Conservation (phyloP, 2,797 vertebrate species). For the Galagoides demidoff region DNA sequence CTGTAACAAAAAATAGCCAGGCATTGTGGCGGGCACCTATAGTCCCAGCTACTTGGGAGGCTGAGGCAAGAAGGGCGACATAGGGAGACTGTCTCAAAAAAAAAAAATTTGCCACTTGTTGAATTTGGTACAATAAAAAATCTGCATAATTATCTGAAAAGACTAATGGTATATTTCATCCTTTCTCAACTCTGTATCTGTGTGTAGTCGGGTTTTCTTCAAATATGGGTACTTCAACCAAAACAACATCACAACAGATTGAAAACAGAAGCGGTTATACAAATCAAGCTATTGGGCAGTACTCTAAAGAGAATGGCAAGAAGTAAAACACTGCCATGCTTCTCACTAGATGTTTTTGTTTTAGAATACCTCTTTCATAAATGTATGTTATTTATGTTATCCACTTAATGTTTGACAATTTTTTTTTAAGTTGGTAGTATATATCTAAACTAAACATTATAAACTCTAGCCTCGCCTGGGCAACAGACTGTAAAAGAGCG, state of each 20-base stretch:
- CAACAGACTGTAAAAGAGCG: neutral
- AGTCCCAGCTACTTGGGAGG: too few relatives aligned
- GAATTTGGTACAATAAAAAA: neutral
- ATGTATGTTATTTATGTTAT: neutral
- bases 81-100: neutral
- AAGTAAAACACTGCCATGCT: neutral
- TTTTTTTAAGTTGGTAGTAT: neutral
- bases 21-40: too few relatives aligned
- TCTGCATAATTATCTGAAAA: conserved; percentile 27
- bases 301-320: neutral
- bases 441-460: too few relatives aligned
- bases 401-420: neutral
- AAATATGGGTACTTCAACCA: neutral
- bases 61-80: too few relatives aligned
- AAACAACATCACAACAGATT: neutral
- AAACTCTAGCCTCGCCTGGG: too few relatives aligned
- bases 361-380: neutral
- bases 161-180: neutral
- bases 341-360: conserved; percentile 3
- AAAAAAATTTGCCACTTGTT: conserved; percentile 17
- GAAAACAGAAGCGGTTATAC: neutral
- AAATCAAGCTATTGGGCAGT: conserved; percentile 22
- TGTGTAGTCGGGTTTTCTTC: neutral
- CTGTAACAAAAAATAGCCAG: too few relatives aligned
- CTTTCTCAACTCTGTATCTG: conserved; percentile 12